These are phyloP conservation scores for Apogon hyalosoma DNA, from an alignment of 2,797 vertebrate genomes.

Conservation along the genomic window DNA sequence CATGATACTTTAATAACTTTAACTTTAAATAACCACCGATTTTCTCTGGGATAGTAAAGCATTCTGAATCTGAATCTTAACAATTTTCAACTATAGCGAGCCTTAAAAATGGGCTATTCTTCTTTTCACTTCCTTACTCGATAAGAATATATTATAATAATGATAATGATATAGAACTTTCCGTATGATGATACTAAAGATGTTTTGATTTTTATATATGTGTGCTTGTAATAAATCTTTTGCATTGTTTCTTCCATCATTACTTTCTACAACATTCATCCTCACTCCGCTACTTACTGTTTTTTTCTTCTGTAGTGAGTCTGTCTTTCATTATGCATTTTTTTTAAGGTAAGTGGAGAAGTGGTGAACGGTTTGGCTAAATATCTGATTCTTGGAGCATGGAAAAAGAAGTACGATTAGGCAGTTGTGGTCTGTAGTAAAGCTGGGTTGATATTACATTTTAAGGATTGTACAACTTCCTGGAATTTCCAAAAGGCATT, in stretches of 20 bases:
- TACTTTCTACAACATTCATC: not conserved
- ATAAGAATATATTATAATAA: no score
- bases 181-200: no score
- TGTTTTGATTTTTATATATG: not conserved
- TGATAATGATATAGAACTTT: no score
- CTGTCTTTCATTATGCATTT: no score
- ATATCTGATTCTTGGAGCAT: not conserved
- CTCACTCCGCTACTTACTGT: not conserved
- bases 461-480: constrained; percentile 2
- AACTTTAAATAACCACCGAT: no score
- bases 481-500: not conserved
- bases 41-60: no score
- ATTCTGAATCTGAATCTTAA: no score
- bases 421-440: not conserved
- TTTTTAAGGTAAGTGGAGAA: not conserved
- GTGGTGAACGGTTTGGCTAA: not conserved
- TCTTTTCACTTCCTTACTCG: no score
- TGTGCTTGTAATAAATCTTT: not conserved
- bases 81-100: no score
- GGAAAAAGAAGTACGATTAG: not conserved
- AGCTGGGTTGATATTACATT: not conserved
- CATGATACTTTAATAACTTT: no score
- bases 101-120: no score
- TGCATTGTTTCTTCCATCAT: not conserved
- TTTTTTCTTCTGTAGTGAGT: not conserved